phyloP scores from a whole-genome alignment of 2,888 invertebrate genomes.

The Calliopum simillimum region DNA sequence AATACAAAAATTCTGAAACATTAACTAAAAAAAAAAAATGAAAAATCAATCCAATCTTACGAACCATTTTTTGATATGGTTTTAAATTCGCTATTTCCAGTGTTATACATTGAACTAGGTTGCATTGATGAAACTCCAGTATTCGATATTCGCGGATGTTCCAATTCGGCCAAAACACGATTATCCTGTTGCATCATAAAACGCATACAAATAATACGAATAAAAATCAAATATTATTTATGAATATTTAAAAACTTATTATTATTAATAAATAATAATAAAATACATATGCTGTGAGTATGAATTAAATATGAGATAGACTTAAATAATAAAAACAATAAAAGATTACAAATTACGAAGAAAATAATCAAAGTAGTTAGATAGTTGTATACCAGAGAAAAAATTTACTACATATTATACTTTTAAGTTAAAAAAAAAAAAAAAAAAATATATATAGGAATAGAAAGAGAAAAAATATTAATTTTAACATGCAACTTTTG shows the following conservation, averaged over 20 bases:
- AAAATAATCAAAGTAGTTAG: too few relatives aligned
- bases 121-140: conserved; percentile 61
- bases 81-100: conserved; percentile 64
- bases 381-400: too few relatives aligned
- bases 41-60: conserved; percentile 15
- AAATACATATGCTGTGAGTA: conserved; percentile 12
- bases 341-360: neutral
- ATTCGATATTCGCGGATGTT: conserved; percentile 76
- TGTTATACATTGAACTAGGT: conserved; percentile 60
- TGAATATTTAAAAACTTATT: neutral
- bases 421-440: too few relatives aligned
- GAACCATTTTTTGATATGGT: conserved; percentile 64
- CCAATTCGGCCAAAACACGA: conserved; percentile 89
- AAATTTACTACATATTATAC: too few relatives aligned
- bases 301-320: neutral
- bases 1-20: neutral
- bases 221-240: conserved; percentile 6
- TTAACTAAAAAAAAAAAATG: neutral
- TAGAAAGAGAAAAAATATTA: too few relatives aligned
- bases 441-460: too few relatives aligned
- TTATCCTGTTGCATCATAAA: conserved; percentile 70
- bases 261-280: neutral
- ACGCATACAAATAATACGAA: neutral
- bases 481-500: too few relatives aligned
- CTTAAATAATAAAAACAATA: neutral